Percentiles rank a stretch among this genome's conserved stretches.
phyloP scores from a whole-genome alignment of 1,140 invertebrate species.

The Lepidurus packardi region DNA sequence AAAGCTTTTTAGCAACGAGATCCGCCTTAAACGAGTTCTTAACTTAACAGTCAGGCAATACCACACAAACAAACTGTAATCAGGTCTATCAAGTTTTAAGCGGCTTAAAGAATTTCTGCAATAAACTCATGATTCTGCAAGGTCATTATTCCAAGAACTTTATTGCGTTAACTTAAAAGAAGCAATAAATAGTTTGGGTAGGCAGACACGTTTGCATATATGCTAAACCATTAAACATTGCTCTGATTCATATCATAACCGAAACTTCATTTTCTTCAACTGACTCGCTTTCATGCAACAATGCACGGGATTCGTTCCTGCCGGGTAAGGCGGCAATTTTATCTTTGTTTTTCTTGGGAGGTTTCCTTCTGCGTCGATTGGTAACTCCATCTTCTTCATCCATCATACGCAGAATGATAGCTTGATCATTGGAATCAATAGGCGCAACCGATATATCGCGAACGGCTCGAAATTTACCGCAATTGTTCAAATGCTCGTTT shows the following conservation, averaged over 20 bases:
- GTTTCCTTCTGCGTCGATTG: slow-evolving; percentile 60
- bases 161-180: background rate
- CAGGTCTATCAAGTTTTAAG: too few species aligned
- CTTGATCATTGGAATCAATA: slow-evolving; percentile 86
- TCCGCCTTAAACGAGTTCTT: background rate
- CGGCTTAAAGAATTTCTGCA: too few species aligned
- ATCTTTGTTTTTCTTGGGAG: slow-evolving; percentile 46
- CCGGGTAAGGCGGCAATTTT: slow-evolving; percentile 35
- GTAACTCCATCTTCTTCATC: slow-evolving; percentile 82
- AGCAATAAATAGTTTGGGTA: background rate
- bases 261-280: slow-evolving; percentile 43
- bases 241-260: background rate
- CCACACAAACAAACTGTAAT: background rate
- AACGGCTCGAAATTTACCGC: slow-evolving; percentile 97
- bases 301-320: slow-evolving; percentile 45
- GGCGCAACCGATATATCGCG: slow-evolving; percentile 97
- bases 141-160: background rate
- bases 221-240: background rate
- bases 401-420: slow-evolving; percentile 89
- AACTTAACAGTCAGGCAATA: background rate
- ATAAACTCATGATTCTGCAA: too few species aligned
- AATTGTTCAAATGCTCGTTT: slow-evolving; percentile 98
- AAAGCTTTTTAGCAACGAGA: background rate
- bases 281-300: slow-evolving; percentile 52
- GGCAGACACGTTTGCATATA: too few species aligned